phyloP scores from a whole-genome alignment of 1,140 invertebrate species.

The Cydia amplana region DNA sequence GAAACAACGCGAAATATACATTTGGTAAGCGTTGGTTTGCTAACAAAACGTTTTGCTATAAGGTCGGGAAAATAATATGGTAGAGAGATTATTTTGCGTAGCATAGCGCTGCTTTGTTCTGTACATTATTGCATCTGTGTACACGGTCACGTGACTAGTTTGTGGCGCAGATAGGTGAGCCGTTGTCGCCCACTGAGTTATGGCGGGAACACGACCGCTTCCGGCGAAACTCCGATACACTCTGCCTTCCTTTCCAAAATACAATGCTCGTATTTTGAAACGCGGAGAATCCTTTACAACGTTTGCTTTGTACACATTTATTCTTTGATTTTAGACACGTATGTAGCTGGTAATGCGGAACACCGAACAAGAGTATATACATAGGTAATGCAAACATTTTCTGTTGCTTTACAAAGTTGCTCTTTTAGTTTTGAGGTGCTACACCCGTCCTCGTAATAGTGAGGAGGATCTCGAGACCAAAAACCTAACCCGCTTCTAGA shows the following conservation, averaged over 20 bases:
- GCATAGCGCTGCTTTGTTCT: background rate
- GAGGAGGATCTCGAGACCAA: no score
- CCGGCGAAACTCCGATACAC: slow-evolving; percentile 41
- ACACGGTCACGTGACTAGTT: background rate
- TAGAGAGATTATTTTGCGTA: background rate
- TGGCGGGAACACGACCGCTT: slow-evolving; percentile 49
- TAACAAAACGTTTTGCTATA: no score
- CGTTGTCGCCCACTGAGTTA: slow-evolving; percentile 50
- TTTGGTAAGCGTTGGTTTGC: no score
- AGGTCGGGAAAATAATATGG: no score
- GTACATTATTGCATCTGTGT: background rate
- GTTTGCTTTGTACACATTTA: slow-evolving; percentile 5
- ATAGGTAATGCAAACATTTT: no score
- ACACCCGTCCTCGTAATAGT: no score
- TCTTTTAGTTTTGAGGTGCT: no score
- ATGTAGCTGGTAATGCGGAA: background rate
- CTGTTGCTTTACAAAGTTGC: no score
- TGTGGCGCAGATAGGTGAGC: slow-evolving; percentile 31
- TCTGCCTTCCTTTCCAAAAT: slow-evolving; percentile 37
- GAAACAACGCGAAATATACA: no score
- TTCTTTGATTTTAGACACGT: background rate
- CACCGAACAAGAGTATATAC: background rate
- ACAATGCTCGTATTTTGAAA: slow-evolving; percentile 38
- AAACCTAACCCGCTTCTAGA: no score
- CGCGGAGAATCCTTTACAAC: slow-evolving; percentile 22